Base-by-base conservation (phyloP, 1,140 invertebrate species). In the Zaprionus inermis region DNA sequence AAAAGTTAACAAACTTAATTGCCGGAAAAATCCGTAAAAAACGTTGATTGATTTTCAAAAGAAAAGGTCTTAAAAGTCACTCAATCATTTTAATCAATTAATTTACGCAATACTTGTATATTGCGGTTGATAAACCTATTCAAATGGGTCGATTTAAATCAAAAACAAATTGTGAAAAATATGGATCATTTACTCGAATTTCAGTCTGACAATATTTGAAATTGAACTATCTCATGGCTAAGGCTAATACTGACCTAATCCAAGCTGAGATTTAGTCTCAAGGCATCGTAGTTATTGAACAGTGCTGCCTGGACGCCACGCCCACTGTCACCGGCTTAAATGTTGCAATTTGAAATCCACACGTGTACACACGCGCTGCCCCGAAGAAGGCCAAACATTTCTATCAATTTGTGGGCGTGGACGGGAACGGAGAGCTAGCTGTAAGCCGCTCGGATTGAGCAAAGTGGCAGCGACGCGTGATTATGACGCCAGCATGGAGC, bases 361-460 rank as follows among this genome's bases (percentile, higher is more conserved):
- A 65, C 68, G 72, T 71, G 68, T 75, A 22, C 24, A 24, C 4
- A 24, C 22, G 4, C 34, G 59, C 51, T 49, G 20, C 18, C 0
- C 18, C 11, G 9, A 38, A 32, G 58, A 58, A 68, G 55, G 49
- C 65, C 63, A 65, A 73, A 70, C 34, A 79, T 76, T 86, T 79
- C 82, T 88, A 82, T 86, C 82, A 86, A 86, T 86, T 86, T 81
- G 55, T 52, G 73, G 28, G 36, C 56, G 41, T 28, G 51, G 46
- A 14, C n/a, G 52, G 46, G 20, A 16, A 30, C 67, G 69, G 61
- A n/a, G 16, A 55, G 70, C 73, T 64, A 60, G 12, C 18, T 60
- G 65, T 86, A 86, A 88, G 79, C 83, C 76, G 72, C 41, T 34
- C 49, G 83, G 76, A 79, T 86, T 86, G 76, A 76, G 72, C 64